Evolutionary conservation across 2,797 vertebrate genomes (phyloP), one percentile per base, ranked within the genome.

Genomic region (Sebastolobus alascanus): DNA sequence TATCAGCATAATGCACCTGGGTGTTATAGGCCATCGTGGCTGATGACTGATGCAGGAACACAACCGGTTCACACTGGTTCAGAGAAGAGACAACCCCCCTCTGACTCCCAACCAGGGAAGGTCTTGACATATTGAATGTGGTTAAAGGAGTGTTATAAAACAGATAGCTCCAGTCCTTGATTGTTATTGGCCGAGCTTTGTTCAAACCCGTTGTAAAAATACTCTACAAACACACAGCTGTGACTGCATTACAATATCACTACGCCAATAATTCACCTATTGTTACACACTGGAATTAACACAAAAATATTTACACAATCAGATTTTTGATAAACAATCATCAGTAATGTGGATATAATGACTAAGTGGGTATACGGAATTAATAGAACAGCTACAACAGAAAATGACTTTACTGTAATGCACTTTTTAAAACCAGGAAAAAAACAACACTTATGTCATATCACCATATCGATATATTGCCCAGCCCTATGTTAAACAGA

Each of bases 1-100:
- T 79, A 89, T 84, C 73, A 87, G 46, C 70, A 82, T 79, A 84
- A 89, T 79, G 67, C 73, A 83, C 66, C 55, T 16, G 38, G 68
- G 89, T 67, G 31, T 40, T 69, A 60, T 14, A 56, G 75, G 68
- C 27, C 8, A 75, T 73, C 35, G 31, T 54, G 60, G 71, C 70
- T 68, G 73, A 75, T 20, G 63, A 74, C 73, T 35, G 65, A 58
- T 29, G 74, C 70, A 27, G 76, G 61, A 79, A 68, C 55, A 52
- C 71, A 74, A 79, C 71, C 38, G 5, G 73, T 79, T 85, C 71
- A 68, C 33, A 52, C 87, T 56, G 82, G 84, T 83, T 89, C 75
- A 87, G 75, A 69, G 74, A n/a, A 80, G 63, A 85, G 9, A 79
- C 77, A 66, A 33, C 55, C 25, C 63, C 38, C 65, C 52, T 31